These are phyloP conservation scores for Pachyrhynchus sulphureomaculatus DNA, from an alignment of 1,140 invertebrate genomes.

Conservation along the genomic window DNA sequence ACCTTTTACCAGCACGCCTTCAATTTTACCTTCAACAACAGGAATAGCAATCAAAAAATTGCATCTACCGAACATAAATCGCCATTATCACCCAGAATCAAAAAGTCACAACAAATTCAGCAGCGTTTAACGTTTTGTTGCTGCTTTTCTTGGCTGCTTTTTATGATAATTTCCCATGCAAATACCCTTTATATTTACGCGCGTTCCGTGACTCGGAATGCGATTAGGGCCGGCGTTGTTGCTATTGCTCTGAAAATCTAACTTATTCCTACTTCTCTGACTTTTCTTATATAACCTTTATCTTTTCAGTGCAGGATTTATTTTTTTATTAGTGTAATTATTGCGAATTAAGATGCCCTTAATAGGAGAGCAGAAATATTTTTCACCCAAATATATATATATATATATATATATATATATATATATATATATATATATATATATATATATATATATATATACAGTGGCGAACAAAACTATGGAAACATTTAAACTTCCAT, in stretches of 20 bases:
- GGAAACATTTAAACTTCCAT: too few relatives aligned
- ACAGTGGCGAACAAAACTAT: too few relatives aligned
- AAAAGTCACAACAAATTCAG: slow-evolving; percentile 30
- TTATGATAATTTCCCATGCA: slow-evolving; percentile 33
- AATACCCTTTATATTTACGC: slow-evolving; percentile 31
- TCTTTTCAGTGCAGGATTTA: not conserved
- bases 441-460: too few relatives aligned
- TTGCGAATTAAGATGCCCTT: too few relatives aligned
- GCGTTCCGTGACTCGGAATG: slow-evolving; percentile 28
- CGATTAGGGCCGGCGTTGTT: slow-evolving; percentile 27
- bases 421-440: too few relatives aligned
- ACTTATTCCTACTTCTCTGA: slow-evolving; percentile 15
- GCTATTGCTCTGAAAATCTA: slow-evolving; percentile 24
- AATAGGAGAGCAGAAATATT: too few relatives aligned
- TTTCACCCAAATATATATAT: too few relatives aligned
- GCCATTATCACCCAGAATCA: slow-evolving; percentile 26
- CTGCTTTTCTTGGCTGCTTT: slow-evolving; percentile 20
- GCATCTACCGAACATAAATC: slow-evolving; percentile 23
- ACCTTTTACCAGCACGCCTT: too few relatives aligned
- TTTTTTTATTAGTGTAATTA: too few relatives aligned
- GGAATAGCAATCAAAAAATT: too few relatives aligned
- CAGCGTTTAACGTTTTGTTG: slow-evolving; percentile 5
- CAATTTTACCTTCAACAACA: too few relatives aligned
- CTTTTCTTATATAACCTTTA: slow-evolving; percentile 20
- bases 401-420: too few relatives aligned